Evolutionary conservation across 2,113 vertebrate genomes (phyloP).

Genomic region (Etheostoma cragini): DNA sequence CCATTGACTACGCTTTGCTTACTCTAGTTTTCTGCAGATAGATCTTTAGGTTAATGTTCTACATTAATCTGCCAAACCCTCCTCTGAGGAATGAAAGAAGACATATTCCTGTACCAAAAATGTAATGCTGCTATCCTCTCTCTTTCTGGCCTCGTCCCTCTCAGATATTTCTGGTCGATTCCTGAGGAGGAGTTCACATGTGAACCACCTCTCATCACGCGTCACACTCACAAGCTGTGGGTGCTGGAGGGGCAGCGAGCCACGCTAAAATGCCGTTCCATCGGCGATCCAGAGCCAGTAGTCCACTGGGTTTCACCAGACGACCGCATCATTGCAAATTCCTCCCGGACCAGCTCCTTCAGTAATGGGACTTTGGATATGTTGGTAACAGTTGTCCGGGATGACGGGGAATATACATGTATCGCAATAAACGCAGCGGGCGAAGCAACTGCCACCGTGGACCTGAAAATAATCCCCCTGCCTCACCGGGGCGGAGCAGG

Average conservation of each 20-base stretch:
- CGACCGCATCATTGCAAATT: conserved; percentile 90
- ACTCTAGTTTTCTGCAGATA: conserved; percentile 11
- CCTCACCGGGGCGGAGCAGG: conserved; percentile 88
- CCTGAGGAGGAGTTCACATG: conserved; percentile 94
- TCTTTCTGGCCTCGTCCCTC: not conserved
- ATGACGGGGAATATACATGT: conserved; percentile 91
- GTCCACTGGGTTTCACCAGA: conserved; percentile 94
- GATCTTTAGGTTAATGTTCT: conserved; percentile 30
- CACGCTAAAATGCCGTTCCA: conserved; percentile 88
- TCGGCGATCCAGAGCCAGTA: conserved; percentile 90
- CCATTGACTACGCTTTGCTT: conserved; percentile 45
- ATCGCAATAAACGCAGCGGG: conserved; percentile 93
- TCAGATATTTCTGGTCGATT: conserved; percentile 91
- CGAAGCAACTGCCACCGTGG: conserved; percentile 89
- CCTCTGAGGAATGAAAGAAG: not conserved
- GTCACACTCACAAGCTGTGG: conserved; percentile 92
- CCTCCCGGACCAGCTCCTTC: conserved; percentile 88
- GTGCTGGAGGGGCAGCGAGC: conserved; percentile 92
- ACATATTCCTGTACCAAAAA: conserved; percentile 14
- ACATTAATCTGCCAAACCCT: conserved; percentile 22
- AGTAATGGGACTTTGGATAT: conserved; percentile 92
- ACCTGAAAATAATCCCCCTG: conserved; percentile 91
- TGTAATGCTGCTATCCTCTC: not conserved
- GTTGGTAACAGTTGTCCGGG: conserved; percentile 87
- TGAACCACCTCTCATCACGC: conserved; percentile 92